Percentiles rank a stretch among this genome's conserved stretches.
Evolutionary conservation across 2,113 vertebrate species (phyloP).

Genomic region (Centrocercus urophasianus): DNA sequence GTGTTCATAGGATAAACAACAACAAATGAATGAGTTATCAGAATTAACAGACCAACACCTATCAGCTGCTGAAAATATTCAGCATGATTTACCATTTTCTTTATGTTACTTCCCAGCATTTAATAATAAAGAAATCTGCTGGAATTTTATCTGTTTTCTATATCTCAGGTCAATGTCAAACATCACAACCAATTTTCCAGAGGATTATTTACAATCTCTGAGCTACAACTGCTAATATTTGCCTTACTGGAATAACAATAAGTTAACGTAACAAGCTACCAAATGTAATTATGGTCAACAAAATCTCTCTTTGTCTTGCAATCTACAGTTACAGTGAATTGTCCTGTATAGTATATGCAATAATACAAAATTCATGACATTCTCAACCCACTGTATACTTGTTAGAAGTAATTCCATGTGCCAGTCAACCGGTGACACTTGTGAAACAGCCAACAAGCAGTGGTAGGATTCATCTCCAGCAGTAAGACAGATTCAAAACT

Average conservation of each 20-base stretch:
- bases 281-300: conserved; percentile 50
- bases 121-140: conserved; percentile 33
- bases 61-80: conserved; percentile 27
- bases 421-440: neutral
- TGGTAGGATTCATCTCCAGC: neutral
- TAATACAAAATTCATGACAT: neutral
- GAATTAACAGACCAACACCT: conserved; percentile 28
- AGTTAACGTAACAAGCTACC: conserved; percentile 58
- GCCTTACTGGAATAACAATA: conserved; percentile 28
- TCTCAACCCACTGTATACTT: neutral
- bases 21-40: conserved; percentile 12
- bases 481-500: neutral
- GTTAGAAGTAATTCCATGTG: neutral
- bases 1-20: neutral
- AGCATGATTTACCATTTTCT: neutral
- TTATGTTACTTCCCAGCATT: conserved; percentile 42
- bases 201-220: conserved; percentile 52
- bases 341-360: neutral
- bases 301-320: conserved; percentile 38
- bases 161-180: conserved; percentile 44
- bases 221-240: conserved; percentile 56
- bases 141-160: neutral
- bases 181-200: conserved; percentile 29
- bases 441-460: neutral
- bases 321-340: neutral